Evolutionary conservation across 1,140 invertebrate genomes (phyloP).

Genomic region (Matsumurasca onukii): DNA sequence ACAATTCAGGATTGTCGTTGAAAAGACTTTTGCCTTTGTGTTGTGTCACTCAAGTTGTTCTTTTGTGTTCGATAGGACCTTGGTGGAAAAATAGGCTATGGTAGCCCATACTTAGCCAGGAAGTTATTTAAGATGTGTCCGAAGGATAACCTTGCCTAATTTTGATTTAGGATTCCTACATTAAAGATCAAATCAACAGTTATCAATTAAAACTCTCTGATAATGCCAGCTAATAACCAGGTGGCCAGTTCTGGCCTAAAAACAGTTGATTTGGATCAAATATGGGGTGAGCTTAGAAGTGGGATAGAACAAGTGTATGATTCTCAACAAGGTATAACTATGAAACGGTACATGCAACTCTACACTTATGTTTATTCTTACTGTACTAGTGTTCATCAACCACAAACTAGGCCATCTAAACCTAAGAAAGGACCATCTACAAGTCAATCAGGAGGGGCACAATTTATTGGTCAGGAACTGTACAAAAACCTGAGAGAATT

Average conservation of each 20-base stretch:
- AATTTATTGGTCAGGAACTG: constrained; percentile 93
- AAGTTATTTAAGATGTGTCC: too few species aligned
- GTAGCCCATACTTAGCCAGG: too few species aligned
- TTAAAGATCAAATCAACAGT: too few species aligned
- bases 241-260: constrained; percentile 57
- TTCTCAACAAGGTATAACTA: constrained; percentile 78
- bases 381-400: constrained; percentile 91
- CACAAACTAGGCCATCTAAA: constrained; percentile 52
- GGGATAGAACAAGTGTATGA: constrained; percentile 94
- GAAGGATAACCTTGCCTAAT: too few species aligned
- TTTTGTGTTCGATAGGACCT: too few species aligned
- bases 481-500: constrained; percentile 94
- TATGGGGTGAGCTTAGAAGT: constrained; percentile 91
- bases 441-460: constrained; percentile 67
- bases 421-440: constrained; percentile 46
- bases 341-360: constrained; percentile 84
- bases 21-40: too few species aligned
- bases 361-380: constrained; percentile 98
- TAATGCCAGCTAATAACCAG: too few species aligned
- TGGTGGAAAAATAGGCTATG: too few species aligned
- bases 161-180: too few species aligned
- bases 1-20: too few species aligned
- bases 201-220: too few species aligned
- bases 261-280: constrained; percentile 87
- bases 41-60: too few species aligned